Percentiles rank a stretch among this genome's conserved stretches.
Evolutionary conservation across 2,888 invertebrate species (phyloP).

Genomic region (Meloe dianella): DNA sequence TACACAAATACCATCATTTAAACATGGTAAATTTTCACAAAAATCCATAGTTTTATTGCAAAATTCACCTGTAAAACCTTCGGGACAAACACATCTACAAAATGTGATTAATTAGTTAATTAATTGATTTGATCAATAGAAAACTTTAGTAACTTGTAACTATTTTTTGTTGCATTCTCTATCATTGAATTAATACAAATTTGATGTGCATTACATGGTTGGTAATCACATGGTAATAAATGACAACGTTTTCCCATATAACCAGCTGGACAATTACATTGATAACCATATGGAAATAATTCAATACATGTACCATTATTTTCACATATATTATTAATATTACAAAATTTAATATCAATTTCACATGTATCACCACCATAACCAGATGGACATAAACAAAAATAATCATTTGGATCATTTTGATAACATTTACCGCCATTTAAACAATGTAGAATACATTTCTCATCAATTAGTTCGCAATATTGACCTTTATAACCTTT

Average conservation of each 20-base stretch:
- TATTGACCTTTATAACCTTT: conserved; percentile 60
- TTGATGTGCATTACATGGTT: conserved; percentile 60
- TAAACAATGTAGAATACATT: conserved; percentile 58
- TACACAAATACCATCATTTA: conserved; percentile 57
- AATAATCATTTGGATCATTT: conserved; percentile 55
- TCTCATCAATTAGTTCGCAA: conserved; percentile 59
- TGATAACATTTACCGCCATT: conserved; percentile 63
- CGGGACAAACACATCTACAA: conserved; percentile 64
- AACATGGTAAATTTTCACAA: conserved; percentile 59
- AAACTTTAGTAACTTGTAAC: conserved; percentile 54
- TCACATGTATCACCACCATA: conserved; percentile 55
- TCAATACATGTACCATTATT: conserved; percentile 59
- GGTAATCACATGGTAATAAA: conserved; percentile 65
- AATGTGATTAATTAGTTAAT: conserved; percentile 19
- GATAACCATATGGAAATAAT: conserved; percentile 55
- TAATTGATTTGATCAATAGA: conserved; percentile 14
- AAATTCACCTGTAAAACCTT: conserved; percentile 62
- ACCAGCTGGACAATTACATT: conserved; percentile 62
- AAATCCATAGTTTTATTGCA: conserved; percentile 61
- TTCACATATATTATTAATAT: conserved; percentile 51
- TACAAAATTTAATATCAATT: conserved; percentile 44
- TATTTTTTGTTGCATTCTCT: conserved; percentile 56
- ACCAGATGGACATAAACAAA: conserved; percentile 57
- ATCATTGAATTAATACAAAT: conserved; percentile 59
- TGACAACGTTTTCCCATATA: conserved; percentile 64